Base-by-base conservation (phyloP, 35 echinoderm and acorn worm species). In the Apostichopus japonicus region DNA sequence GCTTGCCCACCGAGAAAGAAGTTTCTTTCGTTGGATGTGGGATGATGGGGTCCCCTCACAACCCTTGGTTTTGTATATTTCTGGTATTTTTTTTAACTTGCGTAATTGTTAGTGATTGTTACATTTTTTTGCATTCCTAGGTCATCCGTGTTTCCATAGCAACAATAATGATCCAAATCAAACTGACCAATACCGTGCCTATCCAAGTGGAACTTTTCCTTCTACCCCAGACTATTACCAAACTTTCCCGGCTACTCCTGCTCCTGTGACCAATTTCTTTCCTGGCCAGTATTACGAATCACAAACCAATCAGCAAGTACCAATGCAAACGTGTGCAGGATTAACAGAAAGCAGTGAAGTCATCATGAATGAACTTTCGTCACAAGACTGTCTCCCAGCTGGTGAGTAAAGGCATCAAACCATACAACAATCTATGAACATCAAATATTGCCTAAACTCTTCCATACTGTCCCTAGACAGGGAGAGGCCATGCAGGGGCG, bases 161-260 rank as follows among this genome's bases (percentile, higher is more conserved):
- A 84, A 80, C 78, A 80, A 84, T 54, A 84, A 84, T 54, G 81
- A 84, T 23, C 81, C 53, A 22, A 84, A 84, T 22, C 81, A 84
- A 58, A 5, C 81, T 9, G 81, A 84, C 55, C 81, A 84, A 57
- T 84, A 84, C 55, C 81, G 21, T 24, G 21, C 54, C 53, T 84
- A 23, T 16, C 16, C 54, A 57, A 56, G 54, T 58, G 81, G 53
- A 10, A 54, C 54, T 21, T 84, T 57, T 4, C 54, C 56, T 23
- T 54, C 53, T 3, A 84, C 56, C 55, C 81, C 56, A 84, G 81
- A 84, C 9, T 84, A 57, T 59, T 84, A 23, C 15, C 81, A 53
- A 21, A 16, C 81, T 8, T 84, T 84, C 55, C 54, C 16, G 19
- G 81, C 81, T n/a, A 84, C 54, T 11, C 81, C 81, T 57, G 81